Percentiles rank a stretch among this genome's conserved stretches.
Conservation (phyloP, 2,797 vertebrate species). For the Phrynocephalus vlangalii region DNA sequence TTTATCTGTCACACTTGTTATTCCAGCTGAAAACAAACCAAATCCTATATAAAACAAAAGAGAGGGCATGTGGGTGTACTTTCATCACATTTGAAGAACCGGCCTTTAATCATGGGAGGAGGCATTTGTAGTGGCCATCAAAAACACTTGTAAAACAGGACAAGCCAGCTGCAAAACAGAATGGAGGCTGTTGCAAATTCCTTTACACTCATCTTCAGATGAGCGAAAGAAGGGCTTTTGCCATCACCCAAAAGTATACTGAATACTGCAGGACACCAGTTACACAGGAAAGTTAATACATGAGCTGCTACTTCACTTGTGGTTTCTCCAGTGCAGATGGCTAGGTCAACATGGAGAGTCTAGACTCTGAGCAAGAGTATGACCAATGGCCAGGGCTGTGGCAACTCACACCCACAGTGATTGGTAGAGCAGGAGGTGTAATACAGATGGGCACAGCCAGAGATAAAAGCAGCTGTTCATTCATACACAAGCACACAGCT, state of each 20-base stretch:
- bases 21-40: neutral
- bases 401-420: too few species aligned
- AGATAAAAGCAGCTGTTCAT: neutral
- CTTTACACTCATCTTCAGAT: neutral
- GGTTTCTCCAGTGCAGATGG: too few species aligned
- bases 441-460: too few species aligned
- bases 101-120: neutral
- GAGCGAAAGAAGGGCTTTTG: neutral
- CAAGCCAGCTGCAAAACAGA: neutral
- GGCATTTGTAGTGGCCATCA: slow-evolving; percentile 6
- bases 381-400: too few species aligned
- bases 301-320: neutral
- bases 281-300: neutral
- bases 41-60: neutral
- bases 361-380: neutral
- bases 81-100: slow-evolving; percentile 4
- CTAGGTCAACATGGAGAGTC: neutral
- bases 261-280: neutral
- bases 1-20: neutral
- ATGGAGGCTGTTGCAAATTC: neutral
- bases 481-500: too few species aligned
- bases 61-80: neutral
- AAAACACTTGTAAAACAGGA: neutral
- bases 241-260: neutral
- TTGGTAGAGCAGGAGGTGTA: too few species aligned